These are phyloP conservation scores for Pecten maximus DNA, from an alignment of 2,888 invertebrate species.

Conservation along the genomic window DNA sequence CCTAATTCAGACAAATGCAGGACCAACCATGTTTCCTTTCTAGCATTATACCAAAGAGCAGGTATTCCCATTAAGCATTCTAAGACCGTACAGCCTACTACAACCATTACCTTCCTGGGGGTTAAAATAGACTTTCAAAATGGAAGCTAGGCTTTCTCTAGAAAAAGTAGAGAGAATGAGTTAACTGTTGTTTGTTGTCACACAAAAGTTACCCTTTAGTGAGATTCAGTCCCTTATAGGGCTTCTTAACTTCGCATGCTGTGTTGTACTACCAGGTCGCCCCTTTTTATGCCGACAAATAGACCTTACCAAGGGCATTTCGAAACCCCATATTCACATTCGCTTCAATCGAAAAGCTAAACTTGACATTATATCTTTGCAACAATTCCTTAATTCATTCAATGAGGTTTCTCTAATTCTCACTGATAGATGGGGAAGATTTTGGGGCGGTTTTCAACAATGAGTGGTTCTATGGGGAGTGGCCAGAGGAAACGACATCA, in stretches of 20 bases:
- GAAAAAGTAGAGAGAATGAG: constrained; percentile 52
- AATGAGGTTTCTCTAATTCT: constrained; percentile 35
- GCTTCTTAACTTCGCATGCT: constrained; percentile 55
- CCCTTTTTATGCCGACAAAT: constrained; percentile 56
- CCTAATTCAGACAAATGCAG: too few relatives aligned
- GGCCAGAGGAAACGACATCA: neutral
- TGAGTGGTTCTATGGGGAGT: constrained; percentile 45
- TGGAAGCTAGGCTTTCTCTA: too few relatives aligned
- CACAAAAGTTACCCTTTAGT: constrained; percentile 41
- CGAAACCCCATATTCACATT: constrained; percentile 10
- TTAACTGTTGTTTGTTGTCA: neutral
- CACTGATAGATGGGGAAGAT: neutral
- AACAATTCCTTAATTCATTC: constrained; percentile 7
- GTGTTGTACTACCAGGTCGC: constrained; percentile 52
- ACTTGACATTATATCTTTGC: constrained; percentile 39
- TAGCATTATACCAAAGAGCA: too few relatives aligned
- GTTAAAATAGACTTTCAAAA: too few relatives aligned
- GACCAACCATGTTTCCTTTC: too few relatives aligned
- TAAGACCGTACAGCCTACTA: constrained; percentile 39
- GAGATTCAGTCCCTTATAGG: constrained; percentile 53
- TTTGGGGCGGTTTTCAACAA: constrained; percentile 37
- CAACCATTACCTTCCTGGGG: constrained; percentile 2
- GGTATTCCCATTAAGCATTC: too few relatives aligned
- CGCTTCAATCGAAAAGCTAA: constrained; percentile 37
- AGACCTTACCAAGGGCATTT: too few relatives aligned